phyloP scores from a whole-genome alignment of 2,888 invertebrate genomes.

The Heliconius ethilla region DNA sequence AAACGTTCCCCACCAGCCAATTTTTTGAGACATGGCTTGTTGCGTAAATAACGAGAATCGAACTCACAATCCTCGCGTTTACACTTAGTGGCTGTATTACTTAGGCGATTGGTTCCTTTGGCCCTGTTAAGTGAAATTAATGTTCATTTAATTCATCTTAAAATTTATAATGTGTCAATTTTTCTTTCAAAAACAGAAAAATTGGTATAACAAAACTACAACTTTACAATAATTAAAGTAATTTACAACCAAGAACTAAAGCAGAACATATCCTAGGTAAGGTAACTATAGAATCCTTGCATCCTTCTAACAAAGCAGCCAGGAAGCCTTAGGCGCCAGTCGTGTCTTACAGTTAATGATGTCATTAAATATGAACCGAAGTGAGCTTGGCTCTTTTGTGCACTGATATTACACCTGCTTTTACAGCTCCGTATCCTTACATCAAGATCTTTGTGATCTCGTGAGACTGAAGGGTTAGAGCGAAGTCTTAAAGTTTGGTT shows the following conservation, averaged over 20 bases:
- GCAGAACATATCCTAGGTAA: slow-evolving; percentile 1
- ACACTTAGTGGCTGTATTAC: too few species aligned
- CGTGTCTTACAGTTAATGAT: slow-evolving; percentile 75
- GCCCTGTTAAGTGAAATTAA: too few species aligned
- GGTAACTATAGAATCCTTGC: slow-evolving; percentile 29
- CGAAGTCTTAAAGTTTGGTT: slow-evolving; percentile 4
- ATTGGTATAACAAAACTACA: not conserved
- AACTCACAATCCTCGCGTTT: too few species aligned
- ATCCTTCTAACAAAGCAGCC: slow-evolving; percentile 54
- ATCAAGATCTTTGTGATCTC: slow-evolving; percentile 38
- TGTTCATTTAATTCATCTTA: too few species aligned
- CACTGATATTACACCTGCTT: slow-evolving; percentile 47
- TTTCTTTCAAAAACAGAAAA: too few species aligned
- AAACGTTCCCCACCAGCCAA: too few species aligned
- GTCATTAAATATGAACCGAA: slow-evolving; percentile 77
- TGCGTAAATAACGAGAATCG: too few species aligned
- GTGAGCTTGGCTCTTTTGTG: slow-evolving; percentile 53
- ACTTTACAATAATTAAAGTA: not conserved
- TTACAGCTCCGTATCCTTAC: slow-evolving; percentile 37
- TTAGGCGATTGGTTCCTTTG: too few species aligned
- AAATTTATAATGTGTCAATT: too few species aligned
- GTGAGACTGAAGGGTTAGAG: slow-evolving; percentile 22
- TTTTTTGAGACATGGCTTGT: too few species aligned
- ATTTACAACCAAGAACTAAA: not conserved
- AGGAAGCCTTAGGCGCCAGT: slow-evolving; percentile 57